phyloP scores from a whole-genome alignment of 2,797 vertebrate genomes.

The Rallus crepitans region DNA sequence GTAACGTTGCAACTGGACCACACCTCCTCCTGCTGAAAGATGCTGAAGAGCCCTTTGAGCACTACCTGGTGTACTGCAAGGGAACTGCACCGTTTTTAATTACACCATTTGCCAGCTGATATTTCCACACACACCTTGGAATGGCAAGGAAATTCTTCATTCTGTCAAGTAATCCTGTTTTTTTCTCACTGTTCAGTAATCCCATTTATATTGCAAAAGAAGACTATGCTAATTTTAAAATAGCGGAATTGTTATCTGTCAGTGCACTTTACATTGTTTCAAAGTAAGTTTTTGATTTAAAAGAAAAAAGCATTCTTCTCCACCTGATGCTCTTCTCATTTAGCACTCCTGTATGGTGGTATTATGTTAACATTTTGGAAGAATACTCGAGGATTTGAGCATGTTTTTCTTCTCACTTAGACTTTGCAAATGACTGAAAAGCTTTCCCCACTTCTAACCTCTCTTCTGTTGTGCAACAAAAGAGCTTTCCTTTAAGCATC shows the following conservation, averaged over 20 bases:
- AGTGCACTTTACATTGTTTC: not conserved
- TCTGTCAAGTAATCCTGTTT: not conserved
- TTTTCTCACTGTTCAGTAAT: not conserved
- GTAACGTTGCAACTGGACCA: constrained; percentile 58
- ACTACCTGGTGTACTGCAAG: constrained; percentile 58
- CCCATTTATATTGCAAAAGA: not conserved
- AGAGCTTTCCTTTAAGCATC: constrained; percentile 61
- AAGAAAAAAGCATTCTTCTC: constrained; percentile 30
- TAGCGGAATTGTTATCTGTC: not conserved
- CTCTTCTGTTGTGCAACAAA: constrained; percentile 63
- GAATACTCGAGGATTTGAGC: constrained; percentile 62
- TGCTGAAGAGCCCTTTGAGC: constrained; percentile 57
- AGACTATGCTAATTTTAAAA: not conserved
- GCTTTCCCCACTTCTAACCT: constrained; percentile 68
- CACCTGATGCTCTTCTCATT: not conserved
- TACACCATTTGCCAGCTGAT: not conserved
- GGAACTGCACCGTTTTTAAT: constrained; percentile 49
- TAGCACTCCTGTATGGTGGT: constrained; percentile 27
- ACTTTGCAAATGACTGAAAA: constrained; percentile 74
- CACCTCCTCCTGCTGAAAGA: constrained; percentile 51
- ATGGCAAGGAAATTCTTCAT: not conserved
- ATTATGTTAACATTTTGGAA: constrained; percentile 7
- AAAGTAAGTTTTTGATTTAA: constrained; percentile 25
- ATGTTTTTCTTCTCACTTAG: constrained; percentile 69
- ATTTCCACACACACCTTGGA: not conserved